Conservation (phyloP, 2,797 vertebrate species). For the Chromis chromis region DNA sequence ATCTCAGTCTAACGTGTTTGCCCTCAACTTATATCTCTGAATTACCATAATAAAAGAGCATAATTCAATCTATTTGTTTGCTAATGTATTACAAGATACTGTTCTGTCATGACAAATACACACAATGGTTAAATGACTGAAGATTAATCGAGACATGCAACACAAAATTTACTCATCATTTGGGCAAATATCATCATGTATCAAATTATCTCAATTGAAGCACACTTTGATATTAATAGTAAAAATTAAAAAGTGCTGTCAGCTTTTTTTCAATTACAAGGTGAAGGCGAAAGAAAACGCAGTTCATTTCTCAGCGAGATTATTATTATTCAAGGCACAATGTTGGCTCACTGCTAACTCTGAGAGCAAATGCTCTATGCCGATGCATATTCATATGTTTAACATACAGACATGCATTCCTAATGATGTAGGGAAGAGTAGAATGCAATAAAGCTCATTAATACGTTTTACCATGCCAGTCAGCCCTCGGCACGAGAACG, state of each 20-base stretch:
- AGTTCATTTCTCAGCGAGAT: constrained; percentile 62
- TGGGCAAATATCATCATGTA: constrained; percentile 36
- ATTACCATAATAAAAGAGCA: constrained; percentile 5
- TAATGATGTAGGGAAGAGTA: constrained; percentile 76
- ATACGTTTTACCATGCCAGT: constrained; percentile 80
- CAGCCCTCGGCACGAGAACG: constrained; percentile 64
- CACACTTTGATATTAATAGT: constrained; percentile 43
- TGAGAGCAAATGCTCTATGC: constrained; percentile 81
- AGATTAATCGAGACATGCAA: constrained; percentile 29
- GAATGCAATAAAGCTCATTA: constrained; percentile 83
- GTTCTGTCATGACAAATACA: constrained; percentile 24
- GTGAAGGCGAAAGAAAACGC: constrained; percentile 60
- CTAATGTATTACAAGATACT: constrained; percentile 4
- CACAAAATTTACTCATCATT: constrained; percentile 23
- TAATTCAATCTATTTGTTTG: constrained; percentile 13
- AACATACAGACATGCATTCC: constrained; percentile 85
- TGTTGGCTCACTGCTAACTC: constrained; percentile 75
- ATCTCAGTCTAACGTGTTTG: constrained; percentile 25
- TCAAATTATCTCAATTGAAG: not conserved
- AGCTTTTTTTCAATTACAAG: constrained; percentile 61
- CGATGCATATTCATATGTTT: constrained; percentile 90
- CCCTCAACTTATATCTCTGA: not conserved
- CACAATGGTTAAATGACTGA: constrained; percentile 53
- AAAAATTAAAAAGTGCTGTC: constrained; percentile 32
- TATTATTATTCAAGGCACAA: constrained; percentile 87